phyloP scores from a whole-genome alignment of 2,113 vertebrate species.

The Chaetura pelagica region DNA sequence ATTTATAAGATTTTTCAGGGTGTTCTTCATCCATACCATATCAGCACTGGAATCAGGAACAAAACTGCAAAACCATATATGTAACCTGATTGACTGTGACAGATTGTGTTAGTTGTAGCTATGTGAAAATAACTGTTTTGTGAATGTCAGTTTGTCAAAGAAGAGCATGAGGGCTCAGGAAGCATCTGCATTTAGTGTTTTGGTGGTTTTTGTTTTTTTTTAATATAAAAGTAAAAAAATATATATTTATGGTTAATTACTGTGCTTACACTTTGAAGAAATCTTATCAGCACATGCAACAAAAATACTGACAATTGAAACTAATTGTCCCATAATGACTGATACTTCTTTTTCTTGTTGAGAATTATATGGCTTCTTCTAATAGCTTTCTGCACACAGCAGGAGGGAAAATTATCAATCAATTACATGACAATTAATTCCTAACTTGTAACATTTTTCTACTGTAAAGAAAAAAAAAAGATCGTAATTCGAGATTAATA shows the following conservation, averaged over 20 bases:
- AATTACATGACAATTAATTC: constrained; percentile 70
- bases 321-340: constrained; percentile 72
- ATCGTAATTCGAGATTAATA: constrained; percentile 30
- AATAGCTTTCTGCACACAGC: constrained; percentile 42
- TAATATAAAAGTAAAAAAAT: background rate
- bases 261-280: constrained; percentile 46
- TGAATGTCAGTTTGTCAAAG: constrained; percentile 15
- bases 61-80: background rate
- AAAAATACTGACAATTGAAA: constrained; percentile 64
- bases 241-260: constrained; percentile 47
- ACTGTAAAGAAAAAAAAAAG: constrained; percentile 20
- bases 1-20: background rate
- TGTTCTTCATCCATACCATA: background rate
- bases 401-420: constrained; percentile 66
- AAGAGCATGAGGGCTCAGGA: background rate
- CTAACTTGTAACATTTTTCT: constrained; percentile 35
- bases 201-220: background rate
- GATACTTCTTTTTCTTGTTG: constrained; percentile 48
- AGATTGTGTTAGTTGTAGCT: constrained; percentile 60
- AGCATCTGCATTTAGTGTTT: background rate
- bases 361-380: constrained; percentile 33
- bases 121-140: constrained; percentile 48
- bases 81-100: constrained; percentile 32
- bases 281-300: constrained; percentile 45
- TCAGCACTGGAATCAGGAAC: constrained; percentile 26